A percentile compares a stretch with the other conserved stretches of the same genome.
Conservation (phyloP, 2,888 invertebrate species). For the Pteria penguin region DNA sequence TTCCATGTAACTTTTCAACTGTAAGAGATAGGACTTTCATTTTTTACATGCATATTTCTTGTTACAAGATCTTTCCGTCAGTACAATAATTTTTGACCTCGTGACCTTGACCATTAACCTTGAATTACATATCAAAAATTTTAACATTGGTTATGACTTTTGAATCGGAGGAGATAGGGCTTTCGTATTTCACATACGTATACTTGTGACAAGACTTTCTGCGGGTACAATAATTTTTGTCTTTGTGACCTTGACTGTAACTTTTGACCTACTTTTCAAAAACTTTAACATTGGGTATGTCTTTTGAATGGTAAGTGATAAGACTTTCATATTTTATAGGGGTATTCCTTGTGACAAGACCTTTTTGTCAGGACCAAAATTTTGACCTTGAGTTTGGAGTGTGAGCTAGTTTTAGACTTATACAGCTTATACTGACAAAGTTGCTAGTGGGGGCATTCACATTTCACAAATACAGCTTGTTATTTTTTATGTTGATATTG, state of each 20-base stretch:
- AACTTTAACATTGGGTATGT: not conserved
- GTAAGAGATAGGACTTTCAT: not conserved
- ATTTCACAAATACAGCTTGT: not conserved
- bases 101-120: not conserved
- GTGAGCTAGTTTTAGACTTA: not conserved
- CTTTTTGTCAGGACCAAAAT: not conserved
- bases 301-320: not conserved
- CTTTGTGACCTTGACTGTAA: not conserved
- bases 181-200: not conserved
- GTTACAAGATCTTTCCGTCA: not conserved
- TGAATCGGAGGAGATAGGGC: not conserved
- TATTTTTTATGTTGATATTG: not conserved
- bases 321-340: not conserved
- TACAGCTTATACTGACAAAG: not conserved
- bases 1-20: not conserved
- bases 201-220: not conserved
- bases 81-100: not conserved
- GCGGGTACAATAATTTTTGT: not conserved
- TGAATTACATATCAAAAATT: not conserved
- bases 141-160: not conserved
- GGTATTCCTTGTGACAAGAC: not conserved
- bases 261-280: not conserved
- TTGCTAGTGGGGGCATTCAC: not conserved
- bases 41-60: not conserved
- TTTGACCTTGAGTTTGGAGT: not conserved